These are phyloP conservation scores for Dicranocentrus wangi DNA, from an alignment of 2,888 invertebrate genomes.

Conservation along the genomic window DNA sequence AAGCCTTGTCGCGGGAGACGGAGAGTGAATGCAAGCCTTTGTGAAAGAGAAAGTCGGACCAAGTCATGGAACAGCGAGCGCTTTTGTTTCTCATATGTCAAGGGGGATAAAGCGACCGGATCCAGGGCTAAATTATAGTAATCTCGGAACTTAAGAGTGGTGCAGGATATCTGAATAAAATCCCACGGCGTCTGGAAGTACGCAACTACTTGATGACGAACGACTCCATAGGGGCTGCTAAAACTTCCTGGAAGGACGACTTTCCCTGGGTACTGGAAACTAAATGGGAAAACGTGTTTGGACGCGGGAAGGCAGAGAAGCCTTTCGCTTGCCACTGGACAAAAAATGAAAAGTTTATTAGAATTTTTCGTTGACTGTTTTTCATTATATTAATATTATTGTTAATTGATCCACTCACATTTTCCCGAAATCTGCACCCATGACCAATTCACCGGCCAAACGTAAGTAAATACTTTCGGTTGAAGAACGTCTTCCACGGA, in stretches of 20 bases:
- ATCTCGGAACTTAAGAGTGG: slow-evolving; percentile 53
- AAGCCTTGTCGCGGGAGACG: slow-evolving; percentile 53
- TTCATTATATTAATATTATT: slow-evolving; percentile 6
- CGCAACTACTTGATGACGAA: slow-evolving; percentile 58
- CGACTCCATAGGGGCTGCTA: slow-evolving; percentile 52
- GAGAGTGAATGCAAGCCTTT: slow-evolving; percentile 47
- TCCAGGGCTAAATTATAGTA: slow-evolving; percentile 59
- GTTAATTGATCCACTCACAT: slow-evolving; percentile 30
- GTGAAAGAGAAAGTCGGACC: slow-evolving; percentile 38
- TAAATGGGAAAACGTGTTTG: slow-evolving; percentile 62
- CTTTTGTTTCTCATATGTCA: slow-evolving; percentile 54
- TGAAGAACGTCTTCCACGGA: slow-evolving; percentile 46
- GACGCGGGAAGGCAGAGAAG: slow-evolving; percentile 58
- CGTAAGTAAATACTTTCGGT: slow-evolving; percentile 61
- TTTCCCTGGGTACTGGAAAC: slow-evolving; percentile 57
- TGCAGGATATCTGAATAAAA: slow-evolving; percentile 47
- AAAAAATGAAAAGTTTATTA: neutral
- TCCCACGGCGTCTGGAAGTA: slow-evolving; percentile 53
- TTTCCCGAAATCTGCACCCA: slow-evolving; percentile 66
- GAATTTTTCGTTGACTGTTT: too few relatives aligned
- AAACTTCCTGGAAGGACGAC: slow-evolving; percentile 53
- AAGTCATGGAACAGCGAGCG: slow-evolving; percentile 54
- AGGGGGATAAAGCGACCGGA: slow-evolving; percentile 48
- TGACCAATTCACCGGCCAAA: slow-evolving; percentile 66
- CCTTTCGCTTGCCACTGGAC: slow-evolving; percentile 50